Conservation (phyloP, 2,797 vertebrate genomes). For the Tamandua tetradactyla region DNA sequence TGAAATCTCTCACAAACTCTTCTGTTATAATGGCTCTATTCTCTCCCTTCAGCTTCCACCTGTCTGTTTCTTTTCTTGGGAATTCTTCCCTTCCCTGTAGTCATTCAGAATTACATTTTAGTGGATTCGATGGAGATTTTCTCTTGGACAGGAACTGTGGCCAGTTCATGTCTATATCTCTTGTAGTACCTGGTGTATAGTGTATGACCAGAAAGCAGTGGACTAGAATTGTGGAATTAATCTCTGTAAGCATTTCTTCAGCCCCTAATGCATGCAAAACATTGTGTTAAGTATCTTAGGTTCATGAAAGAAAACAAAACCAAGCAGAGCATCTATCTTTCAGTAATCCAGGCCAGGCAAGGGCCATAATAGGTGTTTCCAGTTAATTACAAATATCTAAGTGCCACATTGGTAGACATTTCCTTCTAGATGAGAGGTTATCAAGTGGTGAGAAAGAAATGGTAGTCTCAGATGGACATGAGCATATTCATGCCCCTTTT, state of each 20-base stretch:
- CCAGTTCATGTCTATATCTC: neutral
- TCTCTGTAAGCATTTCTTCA: neutral
- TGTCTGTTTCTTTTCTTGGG: neutral
- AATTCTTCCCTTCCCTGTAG: neutral
- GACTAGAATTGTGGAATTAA: neutral
- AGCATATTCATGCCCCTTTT: neutral
- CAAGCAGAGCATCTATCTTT: neutral
- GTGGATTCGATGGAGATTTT: neutral
- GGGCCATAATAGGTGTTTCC: neutral
- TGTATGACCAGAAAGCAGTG: neutral
- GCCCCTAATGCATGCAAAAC: neutral
- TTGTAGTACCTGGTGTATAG: neutral
- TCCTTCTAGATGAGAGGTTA: neutral
- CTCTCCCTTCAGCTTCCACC: neutral
- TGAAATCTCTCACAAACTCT: neutral
- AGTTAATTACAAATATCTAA: neutral
- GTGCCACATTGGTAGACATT: neutral
- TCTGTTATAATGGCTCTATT: neutral
- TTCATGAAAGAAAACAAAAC: constrained; percentile 27
- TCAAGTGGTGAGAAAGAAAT: neutral
- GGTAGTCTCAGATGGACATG: neutral
- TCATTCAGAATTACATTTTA: neutral
- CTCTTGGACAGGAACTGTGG: neutral
- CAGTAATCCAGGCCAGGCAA: constrained; percentile 6
- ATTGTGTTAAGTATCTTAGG: neutral